Evolutionary conservation across 2,888 invertebrate genomes (phyloP), one percentile per base, ranked within the genome.

Genomic region (Tetropium fuscum): DNA sequence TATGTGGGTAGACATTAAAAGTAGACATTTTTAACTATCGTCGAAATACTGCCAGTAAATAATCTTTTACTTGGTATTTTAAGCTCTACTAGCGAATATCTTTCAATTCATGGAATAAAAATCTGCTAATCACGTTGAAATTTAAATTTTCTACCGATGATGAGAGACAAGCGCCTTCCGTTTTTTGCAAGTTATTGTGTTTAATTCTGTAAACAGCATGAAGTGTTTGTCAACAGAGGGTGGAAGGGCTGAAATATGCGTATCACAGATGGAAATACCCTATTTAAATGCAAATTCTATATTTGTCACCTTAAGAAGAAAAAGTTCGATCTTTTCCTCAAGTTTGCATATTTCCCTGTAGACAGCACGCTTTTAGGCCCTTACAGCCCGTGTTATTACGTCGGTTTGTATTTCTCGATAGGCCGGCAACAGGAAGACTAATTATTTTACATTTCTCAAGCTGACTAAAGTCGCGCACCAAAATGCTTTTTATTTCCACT

Each of bases 261-360:
- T 80, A 82, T 83, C 84, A 84, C 85, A 85, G 84, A 85, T 85
- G 86, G 86, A 86, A 86, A 86, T 86, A 84, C 84, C 84, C 86
- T 84, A 87, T 87, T 86, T 86, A 87, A 86, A 87, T 87, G 87
- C 85, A 86, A 87, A 87, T 86, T 86, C 84, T 83, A 84, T 86
- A 86, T 86, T 86, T 86, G 86, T 86, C 86, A 85, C 85, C 82
- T 82, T 79, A 75, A 76, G 75, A 53, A 78, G 54, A 81, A 80
- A 82, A 82, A 81, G 75, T 82, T 81, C 80, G 80, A 81, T 81
- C 78, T 79, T 78, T 73, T 77, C 75, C 75, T 72, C 74, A 71
- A 75, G 78, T 78, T 78, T 76, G 75, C 76, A 75, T 78, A 79
- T 80, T 80, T 80, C 80, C 80, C 80, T 71, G 71, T 71, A 79